Evolutionary conservation across 2,797 vertebrate genomes (phyloP).

Genomic region (Syncerus caffer): DNA sequence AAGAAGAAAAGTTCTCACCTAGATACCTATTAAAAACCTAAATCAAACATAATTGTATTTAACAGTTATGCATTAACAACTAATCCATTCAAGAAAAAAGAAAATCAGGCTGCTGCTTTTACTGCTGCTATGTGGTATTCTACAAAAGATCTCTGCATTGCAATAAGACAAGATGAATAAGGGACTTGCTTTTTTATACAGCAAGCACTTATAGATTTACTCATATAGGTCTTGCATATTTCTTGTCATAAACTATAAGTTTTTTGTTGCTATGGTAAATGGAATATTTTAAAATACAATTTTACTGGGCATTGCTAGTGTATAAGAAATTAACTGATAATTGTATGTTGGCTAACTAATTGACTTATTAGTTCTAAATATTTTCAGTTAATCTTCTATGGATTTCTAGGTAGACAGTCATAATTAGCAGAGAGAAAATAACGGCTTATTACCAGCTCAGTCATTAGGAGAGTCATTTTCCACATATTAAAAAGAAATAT

Average conservation of each 20-base stretch:
- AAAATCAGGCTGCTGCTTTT: not conserved
- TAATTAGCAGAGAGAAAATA: not conserved
- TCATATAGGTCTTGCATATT: not conserved
- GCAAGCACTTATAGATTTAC: not conserved
- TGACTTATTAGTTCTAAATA: not conserved
- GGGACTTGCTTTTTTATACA: not conserved
- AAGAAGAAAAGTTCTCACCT: not conserved
- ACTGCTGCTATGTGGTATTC: not conserved
- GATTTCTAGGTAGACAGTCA: not conserved
- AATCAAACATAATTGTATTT: not conserved
- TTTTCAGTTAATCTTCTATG: not conserved
- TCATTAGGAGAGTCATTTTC: not conserved
- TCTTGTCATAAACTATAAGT: not conserved
- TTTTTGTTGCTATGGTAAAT: not conserved
- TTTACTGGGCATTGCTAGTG: not conserved
- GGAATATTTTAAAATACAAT: not conserved
- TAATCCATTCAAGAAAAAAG: not conserved
- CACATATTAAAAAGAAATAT: not conserved
- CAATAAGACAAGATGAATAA: not conserved
- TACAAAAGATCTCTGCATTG: not conserved
- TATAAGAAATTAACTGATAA: not conserved
- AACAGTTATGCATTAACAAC: not conserved
- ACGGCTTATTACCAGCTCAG: not conserved
- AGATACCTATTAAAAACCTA: not conserved
- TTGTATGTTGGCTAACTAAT: not conserved